phyloP scores from a whole-genome alignment of 2,113 vertebrate genomes.

The Labeo catla region DNA sequence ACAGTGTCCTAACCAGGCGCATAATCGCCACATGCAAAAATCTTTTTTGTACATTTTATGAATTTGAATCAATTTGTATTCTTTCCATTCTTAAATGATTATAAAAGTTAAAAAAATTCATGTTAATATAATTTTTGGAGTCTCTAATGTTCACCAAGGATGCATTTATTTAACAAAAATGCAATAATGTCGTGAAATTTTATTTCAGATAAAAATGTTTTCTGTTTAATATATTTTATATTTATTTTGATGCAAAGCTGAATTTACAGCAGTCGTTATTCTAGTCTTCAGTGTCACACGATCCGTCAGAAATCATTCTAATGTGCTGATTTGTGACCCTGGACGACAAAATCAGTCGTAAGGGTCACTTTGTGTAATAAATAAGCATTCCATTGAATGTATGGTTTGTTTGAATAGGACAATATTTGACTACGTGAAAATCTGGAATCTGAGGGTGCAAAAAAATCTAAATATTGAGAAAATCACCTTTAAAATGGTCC shows the following conservation, averaged over 20 bases:
- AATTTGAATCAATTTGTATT: neutral
- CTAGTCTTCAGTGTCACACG: neutral
- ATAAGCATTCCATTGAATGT: too few species aligned
- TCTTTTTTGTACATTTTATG: neutral
- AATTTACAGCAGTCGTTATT: neutral
- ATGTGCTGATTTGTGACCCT: too few species aligned
- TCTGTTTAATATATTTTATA: neutral
- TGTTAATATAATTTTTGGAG: too few species aligned
- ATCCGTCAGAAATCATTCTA: neutral
- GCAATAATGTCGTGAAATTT: neutral
- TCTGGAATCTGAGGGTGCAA: too few species aligned
- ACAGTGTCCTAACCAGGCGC: slow-evolving; percentile 8
- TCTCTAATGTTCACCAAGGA: neutral
- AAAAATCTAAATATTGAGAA: too few species aligned
- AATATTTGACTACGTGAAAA: too few species aligned
- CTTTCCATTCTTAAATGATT: neutral
- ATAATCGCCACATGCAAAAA: neutral
- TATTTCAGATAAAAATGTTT: neutral
- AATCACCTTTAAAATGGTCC: too few species aligned
- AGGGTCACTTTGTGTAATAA: too few species aligned
- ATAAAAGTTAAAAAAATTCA: neutral
- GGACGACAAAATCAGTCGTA: too few species aligned
- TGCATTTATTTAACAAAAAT: neutral
- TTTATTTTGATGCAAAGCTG: neutral
- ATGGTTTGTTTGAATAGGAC: too few species aligned